phyloP scores from a whole-genome alignment of 2,113 vertebrate species.

The Barnardius zonarius region DNA sequence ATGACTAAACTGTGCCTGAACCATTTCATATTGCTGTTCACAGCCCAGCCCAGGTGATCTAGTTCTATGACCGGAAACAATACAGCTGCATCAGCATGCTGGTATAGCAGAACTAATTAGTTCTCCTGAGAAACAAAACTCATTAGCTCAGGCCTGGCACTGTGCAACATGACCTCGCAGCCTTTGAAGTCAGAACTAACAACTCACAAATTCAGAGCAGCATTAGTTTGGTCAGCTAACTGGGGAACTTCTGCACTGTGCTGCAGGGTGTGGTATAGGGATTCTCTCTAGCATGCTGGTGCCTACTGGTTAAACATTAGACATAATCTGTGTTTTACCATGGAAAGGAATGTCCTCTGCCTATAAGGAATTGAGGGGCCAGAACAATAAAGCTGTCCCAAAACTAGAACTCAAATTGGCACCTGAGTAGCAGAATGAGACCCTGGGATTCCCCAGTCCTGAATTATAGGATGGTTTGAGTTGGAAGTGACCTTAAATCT shows the following conservation, averaged over 20 bases:
- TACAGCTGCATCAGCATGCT: background rate
- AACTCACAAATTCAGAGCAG: background rate
- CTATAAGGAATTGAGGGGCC: background rate
- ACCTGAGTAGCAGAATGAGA: background rate
- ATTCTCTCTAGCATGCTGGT: background rate
- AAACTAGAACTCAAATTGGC: background rate
- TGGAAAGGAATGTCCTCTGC: background rate
- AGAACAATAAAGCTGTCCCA: background rate
- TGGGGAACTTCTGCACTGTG: background rate
- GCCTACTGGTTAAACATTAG: background rate
- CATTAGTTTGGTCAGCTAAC: background rate
- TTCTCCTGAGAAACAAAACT: slow-evolving; percentile 29
- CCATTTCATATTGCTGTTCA: background rate
- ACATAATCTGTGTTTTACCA: background rate
- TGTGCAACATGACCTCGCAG: background rate
- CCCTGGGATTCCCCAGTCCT: background rate
- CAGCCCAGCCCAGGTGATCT: background rate
- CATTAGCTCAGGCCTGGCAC: background rate
- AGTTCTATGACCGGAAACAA: background rate
- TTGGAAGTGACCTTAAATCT: background rate
- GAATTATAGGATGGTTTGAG: background rate
- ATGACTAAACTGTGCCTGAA: background rate
- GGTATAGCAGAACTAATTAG: slow-evolving; percentile 19
- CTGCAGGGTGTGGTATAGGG: background rate
- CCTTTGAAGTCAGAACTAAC: background rate